phyloP scores from a whole-genome alignment of 2,888 invertebrate genomes.

The Agriopis marginaria region DNA sequence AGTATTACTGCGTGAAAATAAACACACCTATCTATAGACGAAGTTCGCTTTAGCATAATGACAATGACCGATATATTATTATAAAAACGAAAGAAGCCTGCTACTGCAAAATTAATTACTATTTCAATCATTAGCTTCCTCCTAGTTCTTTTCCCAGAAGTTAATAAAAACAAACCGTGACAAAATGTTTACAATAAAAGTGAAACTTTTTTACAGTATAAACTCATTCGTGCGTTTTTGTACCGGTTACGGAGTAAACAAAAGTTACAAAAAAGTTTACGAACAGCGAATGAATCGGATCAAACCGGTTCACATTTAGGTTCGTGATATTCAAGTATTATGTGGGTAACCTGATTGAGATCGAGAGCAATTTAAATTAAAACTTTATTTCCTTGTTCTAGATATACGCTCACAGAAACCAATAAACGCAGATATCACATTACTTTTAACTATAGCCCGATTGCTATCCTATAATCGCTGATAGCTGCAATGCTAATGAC shows the following conservation, averaged over 20 bases:
- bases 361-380: conserved; percentile 25
- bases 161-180: conserved; percentile 36
- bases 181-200: conserved; percentile 34
- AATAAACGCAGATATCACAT: not conserved
- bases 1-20: too few relatives aligned
- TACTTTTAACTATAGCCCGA: not conserved
- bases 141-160: conserved; percentile 38
- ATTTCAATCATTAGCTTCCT: conserved; percentile 46
- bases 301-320: conserved; percentile 18
- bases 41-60: too few relatives aligned
- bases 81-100: too few relatives aligned
- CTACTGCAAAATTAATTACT: conserved; percentile 8
- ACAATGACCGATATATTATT: too few relatives aligned
- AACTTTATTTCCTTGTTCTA: conserved; percentile 30
- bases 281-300: conserved; percentile 27
- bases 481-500: too few relatives aligned
- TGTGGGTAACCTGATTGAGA: conserved; percentile 18
- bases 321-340: conserved; percentile 29
- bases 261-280: conserved; percentile 26
- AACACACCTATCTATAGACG: too few relatives aligned
- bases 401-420: conserved; percentile 1
- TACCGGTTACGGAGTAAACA: conserved; percentile 36
- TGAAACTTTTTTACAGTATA: conserved; percentile 36
- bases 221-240: conserved; percentile 43
- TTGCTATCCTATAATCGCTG: too few relatives aligned